Evolutionary conservation across 1,140 invertebrate species (phyloP).

Genomic region (Solenopsis invicta): DNA sequence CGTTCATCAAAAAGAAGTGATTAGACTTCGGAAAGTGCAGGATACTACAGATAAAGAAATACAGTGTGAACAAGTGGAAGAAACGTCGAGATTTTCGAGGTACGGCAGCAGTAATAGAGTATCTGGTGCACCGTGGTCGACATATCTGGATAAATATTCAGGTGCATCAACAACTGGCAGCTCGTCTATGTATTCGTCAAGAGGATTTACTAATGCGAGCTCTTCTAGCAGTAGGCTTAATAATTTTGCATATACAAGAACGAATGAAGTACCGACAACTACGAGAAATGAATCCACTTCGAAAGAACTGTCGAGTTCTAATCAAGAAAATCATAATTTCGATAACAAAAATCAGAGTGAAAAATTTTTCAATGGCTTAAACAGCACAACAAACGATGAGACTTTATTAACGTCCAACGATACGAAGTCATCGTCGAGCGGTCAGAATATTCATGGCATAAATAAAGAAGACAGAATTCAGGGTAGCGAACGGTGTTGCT

Average conservation of each 20-base stretch:
- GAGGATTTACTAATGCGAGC: constrained; percentile 72
- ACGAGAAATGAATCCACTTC: constrained; percentile 52
- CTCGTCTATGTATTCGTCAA: constrained; percentile 68
- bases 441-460: constrained; percentile 19
- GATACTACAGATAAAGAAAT: constrained; percentile 89
- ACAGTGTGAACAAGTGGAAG: constrained; percentile 90
- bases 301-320: constrained; percentile 63
- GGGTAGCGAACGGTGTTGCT: constrained; percentile 27
- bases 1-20: constrained; percentile 90
- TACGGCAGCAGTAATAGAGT: constrained; percentile 88
- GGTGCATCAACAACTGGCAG: constrained; percentile 57
- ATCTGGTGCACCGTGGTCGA: constrained; percentile 88
- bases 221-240: constrained; percentile 71
- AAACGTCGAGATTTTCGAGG: constrained; percentile 88
- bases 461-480: constrained; percentile 70
- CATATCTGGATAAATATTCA: constrained; percentile 88
- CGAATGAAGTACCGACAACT: constrained; percentile 45
- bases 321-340: constrained; percentile 64
- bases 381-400: neutral
- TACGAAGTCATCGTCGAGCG: constrained; percentile 13
- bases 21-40: constrained; percentile 87
- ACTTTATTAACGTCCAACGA: constrained; percentile 27
- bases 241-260: constrained; percentile 77
- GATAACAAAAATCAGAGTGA: constrained; percentile 46
- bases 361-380: constrained; percentile 39